Percentiles rank a stretch among this genome's conserved stretches.
These are phyloP conservation scores for Antechinus flavipes DNA, from an alignment of 2,113 vertebrate species.

Conservation along the genomic window DNA sequence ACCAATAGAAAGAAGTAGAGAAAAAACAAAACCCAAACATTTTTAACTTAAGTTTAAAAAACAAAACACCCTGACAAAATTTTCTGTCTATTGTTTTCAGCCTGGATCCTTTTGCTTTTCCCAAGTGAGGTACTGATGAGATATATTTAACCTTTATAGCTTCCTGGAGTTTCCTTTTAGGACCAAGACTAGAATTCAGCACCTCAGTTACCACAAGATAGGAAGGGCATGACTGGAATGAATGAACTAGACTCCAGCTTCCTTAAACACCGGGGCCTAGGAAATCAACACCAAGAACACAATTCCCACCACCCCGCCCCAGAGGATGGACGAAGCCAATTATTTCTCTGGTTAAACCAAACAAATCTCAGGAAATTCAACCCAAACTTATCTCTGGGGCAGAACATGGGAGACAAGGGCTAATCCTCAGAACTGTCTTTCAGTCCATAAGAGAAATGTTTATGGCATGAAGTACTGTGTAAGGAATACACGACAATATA, in stretches of 20 bases:
- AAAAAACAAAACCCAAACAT: conserved; percentile 4
- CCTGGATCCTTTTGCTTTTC: neutral
- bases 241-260: conserved; percentile 24
- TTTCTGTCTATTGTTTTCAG: neutral
- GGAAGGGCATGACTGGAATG: neutral
- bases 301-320: neutral
- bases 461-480: conserved; percentile 86
- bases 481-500: conserved; percentile 86
- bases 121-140: neutral
- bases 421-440: conserved; percentile 68
- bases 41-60: conserved; percentile 8
- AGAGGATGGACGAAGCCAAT: rapidly evolving
- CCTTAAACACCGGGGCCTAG: conserved; percentile 64
- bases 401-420: conserved; percentile 50
- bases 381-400: conserved; percentile 27
- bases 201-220: conserved; percentile 9
- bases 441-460: conserved; percentile 85
- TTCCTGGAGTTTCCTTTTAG: neutral
- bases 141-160: neutral
- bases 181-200: neutral
- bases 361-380: conserved; percentile 29
- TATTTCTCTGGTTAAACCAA: conserved; percentile 27
- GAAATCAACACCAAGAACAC: conserved; percentile 55
- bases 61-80: neutral
- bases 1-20: conserved; percentile 30